Conservation (phyloP, 2,797 vertebrate genomes). For the Esox masquinongy region DNA sequence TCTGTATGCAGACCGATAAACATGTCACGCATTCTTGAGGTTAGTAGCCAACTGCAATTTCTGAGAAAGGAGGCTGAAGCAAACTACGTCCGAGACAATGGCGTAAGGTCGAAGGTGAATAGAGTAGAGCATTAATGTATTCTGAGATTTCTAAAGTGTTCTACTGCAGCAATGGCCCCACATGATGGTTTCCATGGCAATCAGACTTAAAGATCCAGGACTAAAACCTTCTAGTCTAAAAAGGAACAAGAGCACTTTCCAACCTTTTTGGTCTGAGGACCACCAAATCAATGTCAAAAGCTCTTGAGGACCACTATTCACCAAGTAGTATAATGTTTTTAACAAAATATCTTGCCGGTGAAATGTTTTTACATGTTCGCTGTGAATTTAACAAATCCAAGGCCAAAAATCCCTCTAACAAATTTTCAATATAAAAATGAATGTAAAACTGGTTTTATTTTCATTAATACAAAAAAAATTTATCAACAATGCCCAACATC, state of each 20-base stretch:
- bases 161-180: slow-evolving; percentile 56
- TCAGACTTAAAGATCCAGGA: slow-evolving; percentile 52
- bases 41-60: slow-evolving; percentile 42
- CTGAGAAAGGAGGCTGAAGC: slow-evolving; percentile 49
- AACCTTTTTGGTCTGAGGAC: too few species aligned
- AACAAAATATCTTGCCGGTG: too few species aligned
- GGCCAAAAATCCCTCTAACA: too few species aligned
- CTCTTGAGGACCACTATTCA: too few species aligned
- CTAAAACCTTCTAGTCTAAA: slow-evolving; percentile 44
- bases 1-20: slow-evolving; percentile 19
- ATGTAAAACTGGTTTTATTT: too few species aligned
- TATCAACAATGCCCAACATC: slow-evolving; percentile 59
- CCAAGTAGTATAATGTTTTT: too few species aligned
- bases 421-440: too few species aligned
- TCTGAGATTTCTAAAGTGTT: slow-evolving; percentile 66
- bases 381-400: too few species aligned
- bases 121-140: slow-evolving; percentile 65
- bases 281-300: too few species aligned
- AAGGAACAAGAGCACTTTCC: slow-evolving; percentile 45
- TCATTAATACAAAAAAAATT: neutral
- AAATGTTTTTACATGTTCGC: too few species aligned
- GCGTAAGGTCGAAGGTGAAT: slow-evolving; percentile 54
- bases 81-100: slow-evolving; percentile 53
- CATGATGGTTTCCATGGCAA: slow-evolving; percentile 76
- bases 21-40: slow-evolving; percentile 54